Evolutionary conservation across 2,797 vertebrate species (phyloP).

Genomic region (Aulostomus chinensis): DNA sequence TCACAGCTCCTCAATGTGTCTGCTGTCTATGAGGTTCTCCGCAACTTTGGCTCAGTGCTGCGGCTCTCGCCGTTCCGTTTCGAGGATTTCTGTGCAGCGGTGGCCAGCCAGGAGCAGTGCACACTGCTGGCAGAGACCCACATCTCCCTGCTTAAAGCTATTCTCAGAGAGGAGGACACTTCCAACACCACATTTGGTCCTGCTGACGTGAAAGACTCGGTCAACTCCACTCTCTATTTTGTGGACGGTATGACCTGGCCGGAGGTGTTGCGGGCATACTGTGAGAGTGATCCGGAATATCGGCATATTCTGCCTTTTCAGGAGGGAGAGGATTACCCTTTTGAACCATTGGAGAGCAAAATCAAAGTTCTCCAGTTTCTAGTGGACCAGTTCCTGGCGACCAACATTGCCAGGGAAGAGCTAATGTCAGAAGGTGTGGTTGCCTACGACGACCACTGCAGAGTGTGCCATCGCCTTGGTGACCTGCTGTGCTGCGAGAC

Average conservation of each 20-base stretch:
- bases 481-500: constrained; percentile 98
- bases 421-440: constrained; percentile 96
- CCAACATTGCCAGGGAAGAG: constrained; percentile 95
- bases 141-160: constrained; percentile 92
- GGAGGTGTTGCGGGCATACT: constrained; percentile 94
- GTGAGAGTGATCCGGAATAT: constrained; percentile 94
- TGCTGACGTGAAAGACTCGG: constrained; percentile 95
- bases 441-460: constrained; percentile 96
- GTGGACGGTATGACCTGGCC: constrained; percentile 98
- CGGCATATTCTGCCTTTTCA: constrained; percentile 91
- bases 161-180: constrained; percentile 96
- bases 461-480: constrained; percentile 95
- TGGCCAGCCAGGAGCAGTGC: constrained; percentile 95
- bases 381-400: constrained; percentile 96
- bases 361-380: constrained; percentile 96
- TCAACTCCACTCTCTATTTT: constrained; percentile 96
- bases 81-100: constrained; percentile 94
- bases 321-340: constrained; percentile 93
- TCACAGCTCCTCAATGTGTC: constrained; percentile 92
- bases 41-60: constrained; percentile 94
- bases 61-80: constrained; percentile 95
- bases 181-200: constrained; percentile 97
- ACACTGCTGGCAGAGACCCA: constrained; percentile 96
- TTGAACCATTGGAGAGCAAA: constrained; percentile 93
- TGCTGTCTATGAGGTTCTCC: constrained; percentile 94